Evolutionary conservation across 2,113 vertebrate species (phyloP).

Genomic region (Emberiza fucata): DNA sequence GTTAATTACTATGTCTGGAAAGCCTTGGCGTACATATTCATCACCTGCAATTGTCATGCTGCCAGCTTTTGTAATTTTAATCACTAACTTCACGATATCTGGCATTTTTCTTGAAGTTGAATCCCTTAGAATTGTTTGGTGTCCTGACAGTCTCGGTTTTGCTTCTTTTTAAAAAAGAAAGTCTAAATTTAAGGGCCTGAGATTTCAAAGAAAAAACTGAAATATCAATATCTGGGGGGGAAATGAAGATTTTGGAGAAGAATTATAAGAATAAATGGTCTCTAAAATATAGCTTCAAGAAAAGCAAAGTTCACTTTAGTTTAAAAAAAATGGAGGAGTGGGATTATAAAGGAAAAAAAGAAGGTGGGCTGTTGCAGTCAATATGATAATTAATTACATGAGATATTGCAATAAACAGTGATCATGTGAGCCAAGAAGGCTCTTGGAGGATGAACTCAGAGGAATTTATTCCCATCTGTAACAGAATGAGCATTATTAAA

Average conservation of each 20-base stretch:
- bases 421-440: background rate
- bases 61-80: constrained; percentile 50
- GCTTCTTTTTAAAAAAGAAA: background rate
- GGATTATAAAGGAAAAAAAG: background rate
- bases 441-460: background rate
- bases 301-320: background rate
- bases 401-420: background rate
- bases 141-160: constrained; percentile 11
- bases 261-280: background rate
- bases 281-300: background rate
- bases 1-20: constrained; percentile 55
- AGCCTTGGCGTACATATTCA: constrained; percentile 53
- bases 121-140: background rate
- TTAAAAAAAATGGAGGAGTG: background rate
- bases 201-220: background rate
- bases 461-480: background rate
- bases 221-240: background rate
- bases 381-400: background rate
- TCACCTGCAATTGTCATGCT: constrained; percentile 44
- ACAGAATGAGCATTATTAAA: background rate
- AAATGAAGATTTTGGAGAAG: background rate
- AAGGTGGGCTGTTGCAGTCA: background rate
- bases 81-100: constrained; percentile 3
- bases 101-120: constrained; percentile 29
- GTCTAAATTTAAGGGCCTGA: background rate